Evolutionary conservation across 1,140 invertebrate species (phyloP).

Genomic region (Drosophila kurseongensis): DNA sequence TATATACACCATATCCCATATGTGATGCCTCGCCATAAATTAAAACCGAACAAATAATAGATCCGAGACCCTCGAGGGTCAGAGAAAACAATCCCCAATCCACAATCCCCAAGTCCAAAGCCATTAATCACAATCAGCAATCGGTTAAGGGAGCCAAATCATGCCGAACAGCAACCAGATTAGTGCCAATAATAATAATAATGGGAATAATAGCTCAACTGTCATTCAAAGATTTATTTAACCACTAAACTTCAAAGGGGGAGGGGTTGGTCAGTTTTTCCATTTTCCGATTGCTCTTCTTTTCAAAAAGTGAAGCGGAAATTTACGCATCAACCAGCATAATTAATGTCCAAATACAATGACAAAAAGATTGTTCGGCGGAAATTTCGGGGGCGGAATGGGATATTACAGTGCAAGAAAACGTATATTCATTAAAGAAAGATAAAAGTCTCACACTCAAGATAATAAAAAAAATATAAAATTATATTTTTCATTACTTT

Average conservation of each 20-base stretch:
- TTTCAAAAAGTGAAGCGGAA: constrained; percentile 38
- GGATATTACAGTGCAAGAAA: constrained; percentile 5
- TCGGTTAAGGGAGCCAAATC: constrained; percentile 58
- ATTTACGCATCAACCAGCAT: constrained; percentile 61
- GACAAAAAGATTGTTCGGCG: constrained; percentile 19
- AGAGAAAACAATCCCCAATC: not conserved
- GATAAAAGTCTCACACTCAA: not conserved
- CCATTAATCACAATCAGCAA: constrained; percentile 76
- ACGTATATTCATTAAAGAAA: no score
- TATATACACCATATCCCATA: constrained; percentile 32
- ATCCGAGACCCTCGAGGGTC: constrained; percentile 34
- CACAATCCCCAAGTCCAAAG: constrained; percentile 10
- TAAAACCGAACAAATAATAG: constrained; percentile 52
- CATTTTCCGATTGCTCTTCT: constrained; percentile 20
- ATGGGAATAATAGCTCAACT: constrained; percentile 57
- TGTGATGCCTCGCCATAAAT: constrained; percentile 62
- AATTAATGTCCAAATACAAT: constrained; percentile 52
- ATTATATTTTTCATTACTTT: no score
- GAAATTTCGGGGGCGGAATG: not conserved
- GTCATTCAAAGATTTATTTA: constrained; percentile 37
- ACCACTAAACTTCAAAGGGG: constrained; percentile 2
- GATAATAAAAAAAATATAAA: not conserved
- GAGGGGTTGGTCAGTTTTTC: constrained; percentile 5
- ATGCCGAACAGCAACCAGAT: constrained; percentile 64
- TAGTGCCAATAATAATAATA: constrained; percentile 65